Conservation (phyloP, 2,888 invertebrate species). For the Clanis bilineata region DNA sequence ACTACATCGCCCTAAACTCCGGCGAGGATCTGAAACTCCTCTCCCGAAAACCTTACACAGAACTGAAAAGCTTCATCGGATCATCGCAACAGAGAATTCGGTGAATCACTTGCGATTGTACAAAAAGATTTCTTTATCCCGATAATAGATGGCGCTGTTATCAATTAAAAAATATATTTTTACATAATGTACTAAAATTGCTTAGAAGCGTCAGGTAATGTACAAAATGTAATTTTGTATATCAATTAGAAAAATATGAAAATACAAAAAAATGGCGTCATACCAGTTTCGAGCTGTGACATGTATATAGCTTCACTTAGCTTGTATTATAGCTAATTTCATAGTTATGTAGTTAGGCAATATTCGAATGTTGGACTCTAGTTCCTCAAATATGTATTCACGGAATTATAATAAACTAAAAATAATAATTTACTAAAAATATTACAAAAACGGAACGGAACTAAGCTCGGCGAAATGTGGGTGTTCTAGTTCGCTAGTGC, state of each 20-base stretch:
- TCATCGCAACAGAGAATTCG: slow-evolving; percentile 53
- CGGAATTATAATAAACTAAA: background rate
- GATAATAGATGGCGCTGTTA: background rate
- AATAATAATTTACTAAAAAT: too few species aligned
- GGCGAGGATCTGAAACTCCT: slow-evolving; percentile 65
- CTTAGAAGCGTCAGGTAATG: background rate
- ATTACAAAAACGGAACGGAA: too few species aligned
- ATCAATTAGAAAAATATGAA: background rate
- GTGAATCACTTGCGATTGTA: slow-evolving; percentile 43
- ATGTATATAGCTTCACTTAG: slow-evolving; percentile 39
- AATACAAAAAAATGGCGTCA: slow-evolving; percentile 39
- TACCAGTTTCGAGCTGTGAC: slow-evolving; percentile 59
- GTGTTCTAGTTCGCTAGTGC: too few species aligned
- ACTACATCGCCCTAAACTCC: slow-evolving; percentile 44
- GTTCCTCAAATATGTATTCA: background rate
- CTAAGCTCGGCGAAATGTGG: too few species aligned
- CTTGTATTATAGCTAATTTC: slow-evolving; percentile 33
- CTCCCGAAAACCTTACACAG: slow-evolving; percentile 63
- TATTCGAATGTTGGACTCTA: background rate
- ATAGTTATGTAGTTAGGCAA: background rate
- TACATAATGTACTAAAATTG: background rate
- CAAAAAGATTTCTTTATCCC: slow-evolving; percentile 1
- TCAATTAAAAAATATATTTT: background rate
- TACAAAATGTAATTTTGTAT: slow-evolving; percentile 4
- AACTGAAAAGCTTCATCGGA: slow-evolving; percentile 68